These are phyloP conservation scores for Stichopus chloronotus DNA, from an alignment of 35 echinoderm and acorn worm genomes.

Conservation along the genomic window DNA sequence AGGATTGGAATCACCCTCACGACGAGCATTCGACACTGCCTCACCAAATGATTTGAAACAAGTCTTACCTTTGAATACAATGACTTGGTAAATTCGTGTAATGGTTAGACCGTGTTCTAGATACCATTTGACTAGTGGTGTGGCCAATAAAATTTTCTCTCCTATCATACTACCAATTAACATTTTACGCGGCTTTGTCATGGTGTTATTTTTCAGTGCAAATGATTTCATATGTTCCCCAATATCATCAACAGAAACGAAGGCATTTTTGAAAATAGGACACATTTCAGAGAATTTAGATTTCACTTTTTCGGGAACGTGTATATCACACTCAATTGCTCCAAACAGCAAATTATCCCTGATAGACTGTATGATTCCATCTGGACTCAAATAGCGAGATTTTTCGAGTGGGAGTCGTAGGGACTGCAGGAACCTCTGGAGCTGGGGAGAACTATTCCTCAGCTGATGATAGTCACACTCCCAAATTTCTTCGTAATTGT, in stretches of 20 bases:
- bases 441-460: background rate
- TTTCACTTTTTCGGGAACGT: conserved; percentile 11
- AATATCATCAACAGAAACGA: conserved; percentile 60
- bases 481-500: conserved; percentile 53
- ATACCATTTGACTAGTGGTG: conserved; percentile 56
- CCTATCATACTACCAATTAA: conserved; percentile 64
- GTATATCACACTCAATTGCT: conserved; percentile 8
- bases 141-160: conserved; percentile 50
- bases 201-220: conserved; percentile 35
- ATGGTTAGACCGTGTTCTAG: conserved; percentile 12
- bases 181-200: conserved; percentile 28
- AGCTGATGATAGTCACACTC: conserved; percentile 52
- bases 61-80: conserved; percentile 10
- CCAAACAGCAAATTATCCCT: conserved; percentile 32
- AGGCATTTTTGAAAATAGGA: conserved; percentile 70
- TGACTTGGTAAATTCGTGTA: conserved; percentile 50
- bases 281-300: conserved; percentile 68
- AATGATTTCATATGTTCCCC: conserved; percentile 61
- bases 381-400: background rate
- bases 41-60: conserved; percentile 67
- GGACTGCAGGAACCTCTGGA: background rate
- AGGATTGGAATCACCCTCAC: conserved; percentile 47
- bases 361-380: conserved; percentile 9
- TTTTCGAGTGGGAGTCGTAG: background rate
- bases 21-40: conserved; percentile 34